A percentile compares a stretch with the other conserved stretches of the same genome.
Evolutionary conservation across 2,888 invertebrate genomes (phyloP).

Genomic region (Timema cristinae): DNA sequence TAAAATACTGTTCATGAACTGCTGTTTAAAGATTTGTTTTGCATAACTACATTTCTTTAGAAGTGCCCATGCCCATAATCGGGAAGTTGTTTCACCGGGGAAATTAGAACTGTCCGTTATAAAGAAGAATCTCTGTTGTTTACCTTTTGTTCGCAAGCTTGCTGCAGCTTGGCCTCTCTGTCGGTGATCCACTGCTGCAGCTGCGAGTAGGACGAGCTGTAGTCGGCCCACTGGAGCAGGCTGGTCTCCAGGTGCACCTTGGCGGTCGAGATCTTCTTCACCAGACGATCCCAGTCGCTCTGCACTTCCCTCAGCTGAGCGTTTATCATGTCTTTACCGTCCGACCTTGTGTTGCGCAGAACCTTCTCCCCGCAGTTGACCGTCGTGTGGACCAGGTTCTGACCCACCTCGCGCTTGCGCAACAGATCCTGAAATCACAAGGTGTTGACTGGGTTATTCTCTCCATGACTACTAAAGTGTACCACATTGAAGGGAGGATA

Average conservation of each 20-base stretch:
- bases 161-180: conserved; percentile 85
- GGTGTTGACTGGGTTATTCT: too few relatives aligned
- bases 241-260: conserved; percentile 89
- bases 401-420: conserved; percentile 79
- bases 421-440: conserved; percentile 63
- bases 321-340: conserved; percentile 83
- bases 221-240: conserved; percentile 92
- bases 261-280: conserved; percentile 86
- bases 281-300: conserved; percentile 86
- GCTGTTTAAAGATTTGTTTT: too few relatives aligned
- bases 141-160: conserved; percentile 79
- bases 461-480: too few relatives aligned
- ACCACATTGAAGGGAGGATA: too few relatives aligned
- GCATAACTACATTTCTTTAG: too few relatives aligned
- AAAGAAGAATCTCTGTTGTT: background rate
- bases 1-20: too few relatives aligned
- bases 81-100: too few relatives aligned
- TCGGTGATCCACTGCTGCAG: conserved; percentile 93
- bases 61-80: too few relatives aligned
- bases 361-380: conserved; percentile 90
- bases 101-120: too few relatives aligned
- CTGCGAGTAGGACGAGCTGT: conserved; percentile 88
- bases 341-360: conserved; percentile 78
- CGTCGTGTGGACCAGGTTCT: conserved; percentile 79
- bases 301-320: conserved; percentile 84